A percentile compares a stretch with the other conserved stretches of the same genome.
Evolutionary conservation across 1,140 invertebrate genomes (phyloP).

Genomic region (Pomacea maculata): DNA sequence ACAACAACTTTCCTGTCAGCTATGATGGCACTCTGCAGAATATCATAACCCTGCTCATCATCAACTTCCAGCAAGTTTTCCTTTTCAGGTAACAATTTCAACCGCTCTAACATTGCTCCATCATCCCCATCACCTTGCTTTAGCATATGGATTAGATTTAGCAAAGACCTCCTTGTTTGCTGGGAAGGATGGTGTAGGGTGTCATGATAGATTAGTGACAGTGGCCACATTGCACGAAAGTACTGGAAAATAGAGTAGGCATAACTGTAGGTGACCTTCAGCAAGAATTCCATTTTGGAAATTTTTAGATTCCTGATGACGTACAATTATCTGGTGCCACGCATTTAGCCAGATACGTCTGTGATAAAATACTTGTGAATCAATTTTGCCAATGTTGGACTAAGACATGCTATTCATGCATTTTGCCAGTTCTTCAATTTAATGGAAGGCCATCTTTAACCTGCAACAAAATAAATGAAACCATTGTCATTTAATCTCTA

Average conservation of each 20-base stretch:
- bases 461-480: too few relatives aligned
- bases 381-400: too few relatives aligned
- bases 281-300: conserved; percentile 22
- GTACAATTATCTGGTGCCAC: too few relatives aligned
- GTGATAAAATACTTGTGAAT: too few relatives aligned
- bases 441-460: too few relatives aligned
- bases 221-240: conserved; percentile 39
- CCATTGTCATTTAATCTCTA: too few relatives aligned
- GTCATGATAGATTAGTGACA: conserved; percentile 35
- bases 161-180: conserved; percentile 32
- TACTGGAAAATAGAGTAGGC: conserved; percentile 38
- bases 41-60: conserved; percentile 40
- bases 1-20: conserved; percentile 38
- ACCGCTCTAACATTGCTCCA: conserved; percentile 1
- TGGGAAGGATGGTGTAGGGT: conserved; percentile 30
- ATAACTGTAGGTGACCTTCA: conserved; percentile 35
- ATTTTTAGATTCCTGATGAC: too few relatives aligned
- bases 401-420: too few relatives aligned
- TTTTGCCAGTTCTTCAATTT: background rate
- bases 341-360: too few relatives aligned
- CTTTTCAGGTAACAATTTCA: conserved; percentile 21
- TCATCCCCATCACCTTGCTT: conserved; percentile 9
- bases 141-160: conserved; percentile 30
- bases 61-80: conserved; percentile 49
- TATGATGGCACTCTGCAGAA: conserved; percentile 50